A percentile compares a stretch with the other conserved stretches of the same genome.
phyloP scores from a whole-genome alignment of 2,888 invertebrate genomes.

The Melanophora roralis region DNA sequence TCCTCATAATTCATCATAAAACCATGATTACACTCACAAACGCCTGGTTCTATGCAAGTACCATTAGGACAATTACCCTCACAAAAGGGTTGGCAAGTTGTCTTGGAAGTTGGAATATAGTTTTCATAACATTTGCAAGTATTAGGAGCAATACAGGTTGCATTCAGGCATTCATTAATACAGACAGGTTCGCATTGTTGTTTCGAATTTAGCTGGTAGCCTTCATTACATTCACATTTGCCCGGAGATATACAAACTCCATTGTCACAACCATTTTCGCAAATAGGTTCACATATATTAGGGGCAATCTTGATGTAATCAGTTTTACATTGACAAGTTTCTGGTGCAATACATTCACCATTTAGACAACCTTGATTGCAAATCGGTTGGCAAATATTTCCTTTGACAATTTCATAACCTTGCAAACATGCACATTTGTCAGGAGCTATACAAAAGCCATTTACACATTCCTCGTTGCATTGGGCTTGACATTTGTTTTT shows the following conservation, averaged over 20 bases:
- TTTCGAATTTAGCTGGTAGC: constrained; percentile 43
- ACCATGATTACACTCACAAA: constrained; percentile 74
- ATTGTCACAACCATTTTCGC: constrained; percentile 80
- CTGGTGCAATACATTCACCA: constrained; percentile 71
- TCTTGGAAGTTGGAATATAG: background rate
- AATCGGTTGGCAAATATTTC: constrained; percentile 76
- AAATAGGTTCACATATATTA: constrained; percentile 64
- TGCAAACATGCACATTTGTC: constrained; percentile 75
- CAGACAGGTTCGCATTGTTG: constrained; percentile 59
- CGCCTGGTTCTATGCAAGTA: constrained; percentile 54
- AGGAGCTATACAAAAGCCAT: constrained; percentile 83
- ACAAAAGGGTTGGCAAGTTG: constrained; percentile 63
- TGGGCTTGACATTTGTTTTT: constrained; percentile 52
- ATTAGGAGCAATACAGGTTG: constrained; percentile 69
- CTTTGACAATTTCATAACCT: constrained; percentile 64
- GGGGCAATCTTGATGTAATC: constrained; percentile 5
- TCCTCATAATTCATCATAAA: constrained; percentile 54
- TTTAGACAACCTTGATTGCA: constrained; percentile 67
- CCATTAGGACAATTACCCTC: constrained; percentile 69
- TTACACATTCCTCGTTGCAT: constrained; percentile 79
- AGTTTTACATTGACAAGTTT: constrained; percentile 65
- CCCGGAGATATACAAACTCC: constrained; percentile 83
- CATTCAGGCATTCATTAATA: constrained; percentile 66
- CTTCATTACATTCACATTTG: constrained; percentile 66
- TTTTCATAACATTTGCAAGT: constrained; percentile 67